phyloP scores from a whole-genome alignment of 2,888 invertebrate species.

The Euplagia quadripunctaria region DNA sequence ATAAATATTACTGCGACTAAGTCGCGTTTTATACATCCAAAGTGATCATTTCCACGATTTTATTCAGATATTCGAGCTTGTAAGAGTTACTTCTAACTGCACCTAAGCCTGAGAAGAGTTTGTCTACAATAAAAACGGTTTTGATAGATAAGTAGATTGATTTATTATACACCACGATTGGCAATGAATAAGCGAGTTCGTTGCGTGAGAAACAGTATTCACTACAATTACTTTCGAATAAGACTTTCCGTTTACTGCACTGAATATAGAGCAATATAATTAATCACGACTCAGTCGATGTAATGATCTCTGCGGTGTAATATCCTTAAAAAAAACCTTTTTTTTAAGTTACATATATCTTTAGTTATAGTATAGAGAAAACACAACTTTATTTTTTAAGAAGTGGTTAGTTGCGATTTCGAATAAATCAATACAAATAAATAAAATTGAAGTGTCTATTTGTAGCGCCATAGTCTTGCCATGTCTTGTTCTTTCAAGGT shows the following conservation, averaged over 20 bases:
- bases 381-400: too few species aligned
- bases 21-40: too few species aligned
- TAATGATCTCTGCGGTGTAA: conserved; percentile 20
- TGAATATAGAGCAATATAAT: conserved; percentile 21
- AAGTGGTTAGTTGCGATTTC: too few species aligned
- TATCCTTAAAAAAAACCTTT: too few species aligned
- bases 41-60: too few species aligned
- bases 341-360: too few species aligned
- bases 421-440: too few species aligned
- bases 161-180: conserved; percentile 15
- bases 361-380: neutral
- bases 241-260: conserved; percentile 21
- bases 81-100: neutral
- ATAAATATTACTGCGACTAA: too few species aligned
- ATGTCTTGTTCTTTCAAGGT: too few species aligned
- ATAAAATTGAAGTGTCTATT: too few species aligned
- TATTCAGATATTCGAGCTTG: neutral
- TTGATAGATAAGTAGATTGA: conserved; percentile 10
- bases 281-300: conserved; percentile 20
- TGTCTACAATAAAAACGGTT: conserved; percentile 17
- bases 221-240: conserved; percentile 30
- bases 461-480: too few species aligned
- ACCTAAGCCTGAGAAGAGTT: neutral
- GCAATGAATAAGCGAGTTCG: conserved; percentile 19
- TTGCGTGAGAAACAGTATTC: conserved; percentile 26